Evolutionary conservation across 2,888 invertebrate genomes (phyloP).

Genomic region (Scrobipalpa atriplicella): DNA sequence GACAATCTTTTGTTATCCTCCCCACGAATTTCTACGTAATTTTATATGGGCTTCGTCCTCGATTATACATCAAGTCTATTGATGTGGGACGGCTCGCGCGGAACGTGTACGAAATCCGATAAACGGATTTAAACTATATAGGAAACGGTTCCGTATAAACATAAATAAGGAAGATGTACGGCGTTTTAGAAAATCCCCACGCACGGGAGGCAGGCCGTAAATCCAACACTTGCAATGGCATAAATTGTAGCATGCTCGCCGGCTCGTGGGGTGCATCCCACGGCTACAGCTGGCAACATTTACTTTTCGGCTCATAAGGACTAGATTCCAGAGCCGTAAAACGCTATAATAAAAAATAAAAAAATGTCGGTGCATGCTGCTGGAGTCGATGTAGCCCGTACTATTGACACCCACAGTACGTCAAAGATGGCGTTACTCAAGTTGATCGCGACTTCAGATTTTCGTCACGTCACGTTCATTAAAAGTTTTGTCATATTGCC

Average conservation of each 20-base stretch:
- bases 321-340: no score
- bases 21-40: constrained; percentile 48
- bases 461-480: no score
- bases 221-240: constrained; percentile 70
- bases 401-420: no score
- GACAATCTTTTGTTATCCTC: constrained; percentile 25
- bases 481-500: no score
- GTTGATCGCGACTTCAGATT: no score
- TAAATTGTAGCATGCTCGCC: constrained; percentile 59
- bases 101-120: constrained; percentile 79
- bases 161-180: constrained; percentile 80
- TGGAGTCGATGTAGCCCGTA: no score
- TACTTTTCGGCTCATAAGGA: no score
- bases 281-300: constrained; percentile 43
- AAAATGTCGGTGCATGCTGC: no score
- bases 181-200: constrained; percentile 78
- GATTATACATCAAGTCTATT: constrained; percentile 72
- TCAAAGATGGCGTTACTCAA: no score
- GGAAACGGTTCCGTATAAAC: constrained; percentile 62
- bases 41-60: constrained; percentile 61
- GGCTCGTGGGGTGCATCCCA: constrained; percentile 41
- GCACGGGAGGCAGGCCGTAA: constrained; percentile 67
- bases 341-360: no score
- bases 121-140: constrained; percentile 73
- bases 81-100: constrained; percentile 59